Conservation (phyloP, 2,113 vertebrate genomes). For the Perccottus glenii region DNA sequence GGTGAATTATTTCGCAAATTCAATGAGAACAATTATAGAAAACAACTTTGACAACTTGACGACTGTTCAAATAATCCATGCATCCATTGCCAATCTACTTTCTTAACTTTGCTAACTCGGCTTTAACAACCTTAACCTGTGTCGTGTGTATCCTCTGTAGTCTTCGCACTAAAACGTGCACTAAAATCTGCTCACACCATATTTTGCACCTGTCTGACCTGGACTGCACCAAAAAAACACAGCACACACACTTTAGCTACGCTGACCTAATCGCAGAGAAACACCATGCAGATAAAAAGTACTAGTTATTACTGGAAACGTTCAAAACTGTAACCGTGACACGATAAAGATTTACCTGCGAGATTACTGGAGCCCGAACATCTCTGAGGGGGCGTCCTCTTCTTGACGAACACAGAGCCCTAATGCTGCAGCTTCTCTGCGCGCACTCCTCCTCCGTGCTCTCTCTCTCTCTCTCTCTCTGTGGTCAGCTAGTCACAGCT, state of each 20-base stretch:
- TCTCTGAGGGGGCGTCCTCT: slow-evolving; percentile 14
- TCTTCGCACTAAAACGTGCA: background rate
- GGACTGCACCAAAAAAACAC: slow-evolving; percentile 62
- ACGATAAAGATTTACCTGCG: slow-evolving; percentile 45
- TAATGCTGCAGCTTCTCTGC: slow-evolving; percentile 49
- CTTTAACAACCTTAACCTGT: background rate
- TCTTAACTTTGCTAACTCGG: background rate
- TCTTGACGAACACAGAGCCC: slow-evolving; percentile 21
- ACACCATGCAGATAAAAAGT: slow-evolving; percentile 4
- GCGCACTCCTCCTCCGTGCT: slow-evolving; percentile 17
- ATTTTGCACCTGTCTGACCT: slow-evolving; percentile 57
- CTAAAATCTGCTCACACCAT: slow-evolving; percentile 8
- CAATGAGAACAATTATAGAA: too few relatives aligned
- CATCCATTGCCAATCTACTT: background rate
- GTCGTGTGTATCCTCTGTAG: background rate
- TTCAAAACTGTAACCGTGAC: background rate
- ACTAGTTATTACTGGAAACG: background rate
- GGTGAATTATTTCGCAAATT: too few relatives aligned
- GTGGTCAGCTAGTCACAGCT: background rate
- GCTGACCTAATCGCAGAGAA: slow-evolving; percentile 47
- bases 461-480: slow-evolving; percentile 14
- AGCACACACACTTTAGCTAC: slow-evolving; percentile 33
- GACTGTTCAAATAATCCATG: background rate
- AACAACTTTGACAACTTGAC: too few relatives aligned
- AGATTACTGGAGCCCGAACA: slow-evolving; percentile 13